Evolutionary conservation across 64 coral and sea anemone species (phyloP).

Genomic region (Actinia tenebrosa): DNA sequence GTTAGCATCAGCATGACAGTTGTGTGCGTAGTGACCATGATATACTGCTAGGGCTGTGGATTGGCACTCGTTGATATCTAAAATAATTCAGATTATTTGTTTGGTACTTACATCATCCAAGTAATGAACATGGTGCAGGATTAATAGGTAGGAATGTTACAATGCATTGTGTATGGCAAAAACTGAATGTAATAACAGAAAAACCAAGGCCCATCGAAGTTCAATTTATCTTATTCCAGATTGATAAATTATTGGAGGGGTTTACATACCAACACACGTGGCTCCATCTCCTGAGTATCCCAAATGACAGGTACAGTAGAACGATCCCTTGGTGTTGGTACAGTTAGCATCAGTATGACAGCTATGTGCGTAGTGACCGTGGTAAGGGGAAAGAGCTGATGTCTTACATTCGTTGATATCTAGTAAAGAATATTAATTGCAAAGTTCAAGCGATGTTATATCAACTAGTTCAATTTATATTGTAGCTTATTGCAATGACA

Average conservation of each 20-base stretch:
- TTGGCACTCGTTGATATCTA: constrained; percentile 70
- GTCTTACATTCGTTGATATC: constrained; percentile 58
- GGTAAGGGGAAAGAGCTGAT: neutral
- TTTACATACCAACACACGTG: constrained; percentile 49
- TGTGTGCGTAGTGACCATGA: constrained; percentile 49
- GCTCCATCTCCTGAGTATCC: constrained; percentile 56
- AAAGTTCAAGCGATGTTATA: neutral
- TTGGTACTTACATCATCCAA: neutral
- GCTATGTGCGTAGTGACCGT: constrained; percentile 41
- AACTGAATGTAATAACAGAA: too few species aligned
- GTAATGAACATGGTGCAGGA: too few species aligned
- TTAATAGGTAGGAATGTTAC: too few species aligned
- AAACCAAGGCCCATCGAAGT: too few species aligned
- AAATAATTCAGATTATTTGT: neutral
- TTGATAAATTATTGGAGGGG: neutral
- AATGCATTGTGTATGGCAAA: too few species aligned
- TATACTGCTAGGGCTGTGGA: constrained; percentile 17
- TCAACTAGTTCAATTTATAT: too few species aligned
- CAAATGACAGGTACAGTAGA: constrained; percentile 38
- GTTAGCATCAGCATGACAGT: constrained; percentile 49
- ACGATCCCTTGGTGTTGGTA: constrained; percentile 78
- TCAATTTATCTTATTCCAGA: too few species aligned
- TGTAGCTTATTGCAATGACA: too few species aligned
- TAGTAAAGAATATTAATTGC: neutral
- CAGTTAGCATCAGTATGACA: constrained; percentile 74